Percentiles rank a stretch among this genome's conserved stretches.
These are phyloP conservation scores for Amblyornis subalaris DNA, from an alignment of 2,113 vertebrate species.

Conservation along the genomic window DNA sequence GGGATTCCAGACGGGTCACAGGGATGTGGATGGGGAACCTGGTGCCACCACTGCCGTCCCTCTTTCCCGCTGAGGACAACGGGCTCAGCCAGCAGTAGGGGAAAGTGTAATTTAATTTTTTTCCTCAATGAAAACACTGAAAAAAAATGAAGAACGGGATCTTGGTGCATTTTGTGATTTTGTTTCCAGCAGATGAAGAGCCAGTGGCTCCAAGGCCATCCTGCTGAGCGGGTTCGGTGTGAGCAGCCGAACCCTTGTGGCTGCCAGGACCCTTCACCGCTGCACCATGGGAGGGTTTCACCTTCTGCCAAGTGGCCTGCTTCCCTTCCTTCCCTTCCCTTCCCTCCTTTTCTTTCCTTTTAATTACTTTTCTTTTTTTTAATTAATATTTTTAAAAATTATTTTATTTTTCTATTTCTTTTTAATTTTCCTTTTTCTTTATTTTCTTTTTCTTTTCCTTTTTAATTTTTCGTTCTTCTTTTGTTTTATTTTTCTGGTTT, in stretches of 20 bases:
- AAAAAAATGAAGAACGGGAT: rapidly evolving
- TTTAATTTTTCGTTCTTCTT: rapidly evolving
- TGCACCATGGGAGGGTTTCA: neutral
- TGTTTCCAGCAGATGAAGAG: neutral
- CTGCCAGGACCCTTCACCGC: neutral
- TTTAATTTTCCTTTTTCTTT: neutral
- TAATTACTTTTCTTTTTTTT: neutral
- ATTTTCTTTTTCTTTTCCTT: neutral
- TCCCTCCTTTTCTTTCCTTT: neutral
- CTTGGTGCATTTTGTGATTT: rapidly evolving
- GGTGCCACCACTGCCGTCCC: neutral
- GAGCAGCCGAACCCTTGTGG: neutral
- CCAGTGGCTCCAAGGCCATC: neutral
- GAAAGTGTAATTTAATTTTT: neutral
- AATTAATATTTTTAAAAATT: neutral
- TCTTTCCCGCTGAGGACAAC: rapidly evolving
- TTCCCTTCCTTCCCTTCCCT: neutral
- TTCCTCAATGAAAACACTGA: neutral
- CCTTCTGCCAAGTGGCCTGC: neutral
- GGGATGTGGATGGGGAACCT: rapidly evolving
- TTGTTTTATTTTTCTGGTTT: rapidly evolving
- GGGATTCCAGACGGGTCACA: rapidly evolving
- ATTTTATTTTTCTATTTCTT: neutral
- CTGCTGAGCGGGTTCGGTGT: rapidly evolving
- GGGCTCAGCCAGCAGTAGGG: rapidly evolving